Evolutionary conservation across 2,797 vertebrate species (phyloP), one percentile per base, ranked within the genome.

Genomic region (Urosaurus nigricauda): DNA sequence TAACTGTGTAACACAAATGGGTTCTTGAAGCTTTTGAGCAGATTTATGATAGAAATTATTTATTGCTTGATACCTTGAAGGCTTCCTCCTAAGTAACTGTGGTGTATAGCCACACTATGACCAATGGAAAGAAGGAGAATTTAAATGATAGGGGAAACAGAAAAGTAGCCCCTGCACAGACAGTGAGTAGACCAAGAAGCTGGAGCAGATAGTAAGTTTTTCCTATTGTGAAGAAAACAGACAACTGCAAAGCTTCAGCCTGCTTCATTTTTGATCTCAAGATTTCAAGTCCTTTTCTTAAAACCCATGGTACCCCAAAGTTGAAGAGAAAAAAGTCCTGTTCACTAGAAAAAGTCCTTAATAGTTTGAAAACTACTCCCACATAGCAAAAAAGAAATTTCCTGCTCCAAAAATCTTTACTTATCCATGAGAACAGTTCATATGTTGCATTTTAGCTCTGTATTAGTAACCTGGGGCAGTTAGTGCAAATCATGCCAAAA

Each of bases 341-440:
- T 0, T 12, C 65, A 5, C 7, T 63, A 35, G 71, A 90, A 83
- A 88, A 24, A 73, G 37, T 21, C 9, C 35, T 14, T 56, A 75
- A 85, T n/a, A 89, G 91, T 40, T 80, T 79, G 65, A 78, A 91
- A 88, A 35, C 43, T 21, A 13, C 32, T 79, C 68, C 21, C 53
- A 90, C 56, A 83, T 92, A 92, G 75, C 92, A 71, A 84, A 87
- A 37, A 29, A 84, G 81, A 4, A 73, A 16, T 16, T 35, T 17
- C 4, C 63, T 68, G 29, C 32, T 19, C 13, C 65, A 63, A 70
- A 65, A 12, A 78, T 65, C 56, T 16, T 70, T 40, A 26, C 85
- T 75, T 51, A 9, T 71, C 86, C 5, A 26, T 79, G 0, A 86
- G 16, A 87, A 82, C 0, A 81, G 32, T 77, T 70, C n/a, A 35